These are phyloP conservation scores for Tuta absoluta DNA, from an alignment of 2,888 invertebrate genomes.

Conservation along the genomic window DNA sequence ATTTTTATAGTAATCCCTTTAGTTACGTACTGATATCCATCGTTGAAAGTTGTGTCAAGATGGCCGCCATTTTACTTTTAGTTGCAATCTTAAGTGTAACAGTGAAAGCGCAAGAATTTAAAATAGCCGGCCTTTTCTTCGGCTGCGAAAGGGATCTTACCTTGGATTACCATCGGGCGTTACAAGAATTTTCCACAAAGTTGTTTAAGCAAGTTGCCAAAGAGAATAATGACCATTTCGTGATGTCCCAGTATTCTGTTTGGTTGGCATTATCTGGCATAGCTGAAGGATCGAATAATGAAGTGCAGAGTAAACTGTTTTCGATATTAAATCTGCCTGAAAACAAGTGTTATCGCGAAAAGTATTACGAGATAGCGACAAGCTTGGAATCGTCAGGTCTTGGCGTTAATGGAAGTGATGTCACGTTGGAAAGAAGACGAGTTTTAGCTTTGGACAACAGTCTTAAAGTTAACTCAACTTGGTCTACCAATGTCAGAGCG, in stretches of 20 bases:
- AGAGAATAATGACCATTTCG: slow-evolving; percentile 37
- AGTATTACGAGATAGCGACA: slow-evolving; percentile 42
- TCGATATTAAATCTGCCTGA: slow-evolving; percentile 39
- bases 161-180: slow-evolving; percentile 26
- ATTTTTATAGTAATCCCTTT: background rate
- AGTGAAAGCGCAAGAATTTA: slow-evolving; percentile 15
- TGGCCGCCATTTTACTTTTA: background rate
- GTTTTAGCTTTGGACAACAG: slow-evolving; percentile 37
- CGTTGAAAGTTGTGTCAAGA: background rate
- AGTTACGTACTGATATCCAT: background rate
- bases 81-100: background rate
- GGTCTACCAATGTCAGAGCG: slow-evolving; percentile 29
- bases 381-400: slow-evolving; percentile 37
- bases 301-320: slow-evolving; percentile 35
- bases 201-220: slow-evolving; percentile 32
- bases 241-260: slow-evolving; percentile 41
- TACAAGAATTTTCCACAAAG: slow-evolving; percentile 32
- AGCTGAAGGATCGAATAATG: slow-evolving; percentile 42
- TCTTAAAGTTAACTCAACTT: slow-evolving; percentile 34
- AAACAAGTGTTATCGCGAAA: slow-evolving; percentile 38
- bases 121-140: slow-evolving; percentile 21
- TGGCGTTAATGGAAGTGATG: slow-evolving; percentile 32
- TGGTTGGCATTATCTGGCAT: slow-evolving; percentile 46
- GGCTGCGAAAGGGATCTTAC: slow-evolving; percentile 28
- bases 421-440: slow-evolving; percentile 34